Evolutionary conservation across 2,797 vertebrate genomes (phyloP), one percentile per base, ranked within the genome.

Genomic region (Podargus strigoides): DNA sequence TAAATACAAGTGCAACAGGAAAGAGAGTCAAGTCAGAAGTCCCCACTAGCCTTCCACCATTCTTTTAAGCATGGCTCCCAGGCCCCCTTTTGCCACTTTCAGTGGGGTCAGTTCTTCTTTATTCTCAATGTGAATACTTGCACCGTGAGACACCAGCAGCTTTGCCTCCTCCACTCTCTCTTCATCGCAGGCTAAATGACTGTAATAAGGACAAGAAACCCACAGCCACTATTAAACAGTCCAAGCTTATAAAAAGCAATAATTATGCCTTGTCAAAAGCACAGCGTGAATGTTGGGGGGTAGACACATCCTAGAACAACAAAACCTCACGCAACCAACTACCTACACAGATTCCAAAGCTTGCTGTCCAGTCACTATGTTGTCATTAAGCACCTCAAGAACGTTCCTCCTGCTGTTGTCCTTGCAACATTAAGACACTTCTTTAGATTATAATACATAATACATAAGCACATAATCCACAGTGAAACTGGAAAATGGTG

Each of bases 111-210:
- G 99, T 95, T 99, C 98, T 95, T 99, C 99, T 96, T 99, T 99
- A 97, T 99, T 99, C 95, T 99, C 99, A 82, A 99, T 98, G 97
- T 99, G 99, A 97, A 99, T 99, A 96, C 99, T 99, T 94, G 99
- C 99, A 86, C 99, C 99, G 2, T 99, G 98, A 95, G 98, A 98
- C 76, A 99, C 99, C 97, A 99, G 98, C 90, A 99, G 95, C 97
- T 99, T 99, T 87, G 99, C 99, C 84, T 99, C 99, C 95, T 99
- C 99, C 72, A 98, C 97, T 59, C 99, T 98, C 84, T 99, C 99
- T 95, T 99, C 99, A 55, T 99, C 99, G 66, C 99, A 99, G 26
- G 99, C 99, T 96, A 99, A 98, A 92, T 99, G 99, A 52, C 99
- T 99, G 97, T 34, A 98, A 97, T 10, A 56, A 96, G 80, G 96